A percentile compares a stretch with the other conserved stretches of the same genome.
Conservation (phyloP, 2,113 vertebrate species). For the Oxyruncus cristatus region DNA sequence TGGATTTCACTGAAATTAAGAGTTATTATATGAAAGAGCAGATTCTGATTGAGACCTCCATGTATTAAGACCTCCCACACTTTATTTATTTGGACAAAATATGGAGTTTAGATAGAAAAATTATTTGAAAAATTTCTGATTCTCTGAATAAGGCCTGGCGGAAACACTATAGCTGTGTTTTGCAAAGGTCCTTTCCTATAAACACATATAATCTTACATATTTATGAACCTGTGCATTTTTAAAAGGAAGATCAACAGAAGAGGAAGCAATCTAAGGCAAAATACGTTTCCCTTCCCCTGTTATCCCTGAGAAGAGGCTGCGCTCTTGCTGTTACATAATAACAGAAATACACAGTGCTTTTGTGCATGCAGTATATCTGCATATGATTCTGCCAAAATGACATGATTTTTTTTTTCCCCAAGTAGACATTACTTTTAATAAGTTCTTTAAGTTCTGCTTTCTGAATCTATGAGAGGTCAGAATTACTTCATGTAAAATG, state of each 20-base stretch:
- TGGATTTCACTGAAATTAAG: background rate
- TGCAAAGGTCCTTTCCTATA: background rate
- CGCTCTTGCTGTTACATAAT: background rate
- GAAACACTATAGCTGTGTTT: background rate
- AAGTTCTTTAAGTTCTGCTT: background rate
- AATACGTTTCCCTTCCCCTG: background rate
- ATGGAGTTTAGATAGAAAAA: background rate
- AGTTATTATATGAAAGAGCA: background rate
- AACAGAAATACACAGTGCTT: background rate
- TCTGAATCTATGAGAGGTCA: background rate
- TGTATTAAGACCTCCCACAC: background rate
- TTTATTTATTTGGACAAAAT: background rate
- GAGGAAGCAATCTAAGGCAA: background rate
- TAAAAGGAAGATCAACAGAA: background rate
- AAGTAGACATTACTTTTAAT: background rate
- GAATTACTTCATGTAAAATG: background rate
- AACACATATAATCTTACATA: background rate
- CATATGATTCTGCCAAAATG: background rate
- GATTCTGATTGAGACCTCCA: background rate
- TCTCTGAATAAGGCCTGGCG: background rate
- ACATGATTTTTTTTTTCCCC: background rate
- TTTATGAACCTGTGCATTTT: background rate
- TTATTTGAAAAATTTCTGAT: background rate
- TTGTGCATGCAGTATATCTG: background rate
- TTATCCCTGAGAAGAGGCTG: background rate